These are phyloP conservation scores for Arvicanthis niloticus DNA, from an alignment of 2,113 vertebrate genomes.

Conservation along the genomic window DNA sequence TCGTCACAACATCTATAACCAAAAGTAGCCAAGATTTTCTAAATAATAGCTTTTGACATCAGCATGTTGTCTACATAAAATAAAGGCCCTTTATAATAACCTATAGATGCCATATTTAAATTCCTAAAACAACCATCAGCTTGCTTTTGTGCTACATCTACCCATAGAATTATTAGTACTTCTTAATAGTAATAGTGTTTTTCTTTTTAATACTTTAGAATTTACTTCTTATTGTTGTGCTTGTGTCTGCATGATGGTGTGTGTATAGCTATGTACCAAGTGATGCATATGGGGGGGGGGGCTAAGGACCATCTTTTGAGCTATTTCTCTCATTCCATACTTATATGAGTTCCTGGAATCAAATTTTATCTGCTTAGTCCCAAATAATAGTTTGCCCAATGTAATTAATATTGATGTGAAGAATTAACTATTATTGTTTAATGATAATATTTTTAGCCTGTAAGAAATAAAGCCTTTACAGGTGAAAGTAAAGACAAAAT, in stretches of 20 bases:
- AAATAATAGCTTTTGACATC: background rate
- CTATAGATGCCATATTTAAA: background rate
- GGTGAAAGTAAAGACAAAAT: background rate
- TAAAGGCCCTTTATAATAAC: background rate
- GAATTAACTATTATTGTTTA: constrained; percentile 25
- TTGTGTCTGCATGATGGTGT: background rate
- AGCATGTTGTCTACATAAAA: background rate
- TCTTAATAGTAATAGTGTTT: background rate
- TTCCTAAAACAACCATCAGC: background rate
- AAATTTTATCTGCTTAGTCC: background rate
- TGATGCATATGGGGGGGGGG: accelerated
- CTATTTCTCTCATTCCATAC: background rate
- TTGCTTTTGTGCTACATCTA: background rate
- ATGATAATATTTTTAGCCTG: constrained; percentile 57
- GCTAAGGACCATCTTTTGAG: background rate
- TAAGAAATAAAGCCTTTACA: constrained; percentile 56
- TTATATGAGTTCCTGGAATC: background rate
- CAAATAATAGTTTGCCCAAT: constrained; percentile 21
- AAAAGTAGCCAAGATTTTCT: background rate
- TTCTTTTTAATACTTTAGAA: background rate
- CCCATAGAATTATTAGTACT: background rate
- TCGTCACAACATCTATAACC: background rate
- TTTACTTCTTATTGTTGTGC: background rate
- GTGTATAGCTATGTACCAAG: too few relatives aligned
- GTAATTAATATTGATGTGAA: constrained; percentile 52